A percentile compares a stretch with the other conserved stretches of the same genome.
Evolutionary conservation across 2,888 invertebrate genomes (phyloP).

Genomic region (Spodoptera picta): DNA sequence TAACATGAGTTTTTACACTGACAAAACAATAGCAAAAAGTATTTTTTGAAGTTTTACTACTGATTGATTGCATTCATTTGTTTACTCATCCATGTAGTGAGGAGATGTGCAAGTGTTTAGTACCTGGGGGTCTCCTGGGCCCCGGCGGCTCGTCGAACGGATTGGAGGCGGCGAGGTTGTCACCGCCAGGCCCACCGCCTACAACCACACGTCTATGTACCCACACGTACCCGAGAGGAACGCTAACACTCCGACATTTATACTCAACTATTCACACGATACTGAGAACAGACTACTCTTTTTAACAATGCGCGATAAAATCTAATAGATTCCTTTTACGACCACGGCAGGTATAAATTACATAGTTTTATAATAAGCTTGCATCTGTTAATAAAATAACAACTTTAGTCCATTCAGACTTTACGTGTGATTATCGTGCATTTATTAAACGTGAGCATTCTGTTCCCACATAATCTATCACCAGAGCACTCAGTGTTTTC

Average conservation of each 20-base stretch:
- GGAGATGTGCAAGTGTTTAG: slow-evolving; percentile 72
- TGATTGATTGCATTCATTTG: slow-evolving; percentile 7
- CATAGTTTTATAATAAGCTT: too few relatives aligned
- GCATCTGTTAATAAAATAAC: slow-evolving; percentile 3
- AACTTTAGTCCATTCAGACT: neutral
- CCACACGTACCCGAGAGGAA: slow-evolving; percentile 59
- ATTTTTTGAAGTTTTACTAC: too few relatives aligned
- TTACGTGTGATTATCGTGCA: slow-evolving; percentile 6
- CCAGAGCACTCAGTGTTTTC: slow-evolving; percentile 32
- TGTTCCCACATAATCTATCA: slow-evolving; percentile 29
- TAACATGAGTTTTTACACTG: neutral
- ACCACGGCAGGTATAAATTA: too few relatives aligned
- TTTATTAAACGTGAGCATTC: slow-evolving; percentile 14
- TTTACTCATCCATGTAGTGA: slow-evolving; percentile 58
- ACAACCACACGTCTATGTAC: slow-evolving; percentile 76
- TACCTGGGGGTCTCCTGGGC: slow-evolving; percentile 87
- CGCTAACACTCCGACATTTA: slow-evolving; percentile 38
- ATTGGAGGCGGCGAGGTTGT: slow-evolving; percentile 95
- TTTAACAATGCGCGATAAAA: slow-evolving; percentile 10
- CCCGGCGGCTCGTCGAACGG: slow-evolving; percentile 94
- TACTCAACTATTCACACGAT: slow-evolving; percentile 28
- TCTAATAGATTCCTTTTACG: too few relatives aligned
- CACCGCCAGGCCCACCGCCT: slow-evolving; percentile 88
- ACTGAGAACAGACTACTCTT: slow-evolving; percentile 5
- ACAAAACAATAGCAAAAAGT: neutral